These are phyloP conservation scores for Nysson spinosus DNA, from an alignment of 2,888 invertebrate species.

Conservation along the genomic window DNA sequence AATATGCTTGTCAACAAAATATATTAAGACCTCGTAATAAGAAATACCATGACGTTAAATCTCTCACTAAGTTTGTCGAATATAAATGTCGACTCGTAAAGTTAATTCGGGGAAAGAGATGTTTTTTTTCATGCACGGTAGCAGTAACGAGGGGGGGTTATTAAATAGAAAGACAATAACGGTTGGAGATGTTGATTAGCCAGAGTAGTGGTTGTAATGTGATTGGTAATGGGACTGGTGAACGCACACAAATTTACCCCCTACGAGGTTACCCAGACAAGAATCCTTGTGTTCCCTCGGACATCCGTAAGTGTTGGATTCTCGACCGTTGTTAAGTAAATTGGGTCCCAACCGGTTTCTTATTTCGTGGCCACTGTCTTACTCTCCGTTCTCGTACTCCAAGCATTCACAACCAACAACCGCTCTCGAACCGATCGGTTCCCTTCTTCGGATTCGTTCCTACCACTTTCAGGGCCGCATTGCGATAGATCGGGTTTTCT, in stretches of 20 bases:
- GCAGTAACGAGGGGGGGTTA: constrained; percentile 35
- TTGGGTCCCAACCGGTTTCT: constrained; percentile 77
- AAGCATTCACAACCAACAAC: constrained; percentile 52
- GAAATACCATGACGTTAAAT: too few relatives aligned
- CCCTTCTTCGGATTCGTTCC: constrained; percentile 48
- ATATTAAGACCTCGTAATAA: too few relatives aligned
- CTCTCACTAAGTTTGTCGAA: too few relatives aligned
- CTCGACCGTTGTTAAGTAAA: constrained; percentile 77
- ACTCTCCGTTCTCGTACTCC: constrained; percentile 60
- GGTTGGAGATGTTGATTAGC: constrained; percentile 26
- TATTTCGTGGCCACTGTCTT: constrained; percentile 77
- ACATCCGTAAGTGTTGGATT: constrained; percentile 77
- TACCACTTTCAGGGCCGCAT: constrained; percentile 48
- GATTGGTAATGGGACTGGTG: constrained; percentile 41
- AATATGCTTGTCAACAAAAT: too few relatives aligned
- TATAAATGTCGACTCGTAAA: too few relatives aligned
- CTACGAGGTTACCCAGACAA: constrained; percentile 36
- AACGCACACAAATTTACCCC: constrained; percentile 44
- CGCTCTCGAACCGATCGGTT: constrained; percentile 45
- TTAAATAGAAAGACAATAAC: constrained; percentile 48
- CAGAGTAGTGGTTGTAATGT: constrained; percentile 48
- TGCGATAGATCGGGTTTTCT: constrained; percentile 1
- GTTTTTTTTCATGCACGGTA: background rate
- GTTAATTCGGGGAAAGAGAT: too few relatives aligned
- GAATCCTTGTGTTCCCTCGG: constrained; percentile 40